Percentiles rank a stretch among this genome's conserved stretches.
phyloP scores from a whole-genome alignment of 2,113 vertebrate species.

The Anhinga rufa region DNA sequence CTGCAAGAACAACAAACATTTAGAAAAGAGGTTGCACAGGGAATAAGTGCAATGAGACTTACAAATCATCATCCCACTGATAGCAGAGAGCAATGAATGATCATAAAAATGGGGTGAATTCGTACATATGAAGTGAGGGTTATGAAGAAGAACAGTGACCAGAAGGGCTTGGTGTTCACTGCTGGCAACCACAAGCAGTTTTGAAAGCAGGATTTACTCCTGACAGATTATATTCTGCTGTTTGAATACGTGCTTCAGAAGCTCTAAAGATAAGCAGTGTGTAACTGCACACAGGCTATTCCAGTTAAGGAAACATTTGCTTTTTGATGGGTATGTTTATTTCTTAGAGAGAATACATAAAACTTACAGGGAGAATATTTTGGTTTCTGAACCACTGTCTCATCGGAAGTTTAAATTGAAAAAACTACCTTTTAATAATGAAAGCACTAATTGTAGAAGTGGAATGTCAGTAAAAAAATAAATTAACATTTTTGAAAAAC shows the following conservation, averaged over 20 bases:
- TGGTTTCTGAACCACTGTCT: not conserved
- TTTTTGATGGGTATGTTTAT: not conserved
- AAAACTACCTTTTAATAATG: not conserved
- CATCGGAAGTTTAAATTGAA: not conserved
- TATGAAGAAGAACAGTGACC: not conserved
- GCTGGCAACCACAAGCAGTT: not conserved
- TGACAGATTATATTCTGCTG: not conserved
- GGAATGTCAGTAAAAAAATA: not conserved
- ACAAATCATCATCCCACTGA: accelerated
- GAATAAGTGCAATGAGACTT: not conserved
- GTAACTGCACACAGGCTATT: not conserved
- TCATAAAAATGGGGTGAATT: not conserved
- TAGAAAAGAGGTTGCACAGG: not conserved
- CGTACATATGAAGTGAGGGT: not conserved
- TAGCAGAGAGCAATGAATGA: not conserved
- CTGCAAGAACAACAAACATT: not conserved
- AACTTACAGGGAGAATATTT: not conserved
- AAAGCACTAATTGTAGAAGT: not conserved
- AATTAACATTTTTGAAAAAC: not conserved
- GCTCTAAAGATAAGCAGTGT: not conserved
- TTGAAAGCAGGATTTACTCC: not conserved
- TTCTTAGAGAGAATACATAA: not conserved
- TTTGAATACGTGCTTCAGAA: not conserved
- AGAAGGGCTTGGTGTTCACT: not conserved
- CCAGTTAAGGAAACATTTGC: not conserved